phyloP scores from a whole-genome alignment of 2,113 vertebrate genomes.

The Delphinapterus leucas region DNA sequence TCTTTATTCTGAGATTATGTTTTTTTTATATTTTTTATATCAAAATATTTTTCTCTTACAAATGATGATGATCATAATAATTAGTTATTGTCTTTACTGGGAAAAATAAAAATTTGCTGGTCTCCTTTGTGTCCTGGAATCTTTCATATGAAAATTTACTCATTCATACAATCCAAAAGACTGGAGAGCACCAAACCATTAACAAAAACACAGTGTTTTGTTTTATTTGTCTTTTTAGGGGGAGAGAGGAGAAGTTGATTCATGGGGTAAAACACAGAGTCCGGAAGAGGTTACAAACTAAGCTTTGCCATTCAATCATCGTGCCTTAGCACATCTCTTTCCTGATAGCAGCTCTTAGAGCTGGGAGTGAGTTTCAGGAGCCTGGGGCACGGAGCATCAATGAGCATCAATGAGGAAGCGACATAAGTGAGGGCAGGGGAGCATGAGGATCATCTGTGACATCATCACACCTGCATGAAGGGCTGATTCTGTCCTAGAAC shows the following conservation, averaged over 20 bases:
- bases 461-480: background rate
- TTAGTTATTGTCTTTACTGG: background rate
- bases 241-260: background rate
- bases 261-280: background rate
- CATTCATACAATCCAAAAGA: background rate
- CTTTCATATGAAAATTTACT: background rate
- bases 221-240: slow-evolving; percentile 39
- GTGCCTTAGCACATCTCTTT: background rate
- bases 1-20: background rate
- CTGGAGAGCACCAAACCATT: background rate
- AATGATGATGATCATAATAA: background rate
- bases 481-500: background rate
- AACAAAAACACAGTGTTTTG: background rate
- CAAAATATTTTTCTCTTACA: background rate
- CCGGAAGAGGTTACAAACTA: background rate
- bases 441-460: background rate
- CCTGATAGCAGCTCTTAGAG: background rate
- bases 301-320: background rate
- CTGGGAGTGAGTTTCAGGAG: rapidly evolving
- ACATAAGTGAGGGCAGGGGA: background rate
- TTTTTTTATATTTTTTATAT: slow-evolving; percentile 16
- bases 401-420: background rate
- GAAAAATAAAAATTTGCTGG: background rate
- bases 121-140: background rate
- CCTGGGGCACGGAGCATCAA: background rate